Base-by-base conservation (phyloP, 2,888 invertebrate genomes). In the Tiliacea aurago region DNA sequence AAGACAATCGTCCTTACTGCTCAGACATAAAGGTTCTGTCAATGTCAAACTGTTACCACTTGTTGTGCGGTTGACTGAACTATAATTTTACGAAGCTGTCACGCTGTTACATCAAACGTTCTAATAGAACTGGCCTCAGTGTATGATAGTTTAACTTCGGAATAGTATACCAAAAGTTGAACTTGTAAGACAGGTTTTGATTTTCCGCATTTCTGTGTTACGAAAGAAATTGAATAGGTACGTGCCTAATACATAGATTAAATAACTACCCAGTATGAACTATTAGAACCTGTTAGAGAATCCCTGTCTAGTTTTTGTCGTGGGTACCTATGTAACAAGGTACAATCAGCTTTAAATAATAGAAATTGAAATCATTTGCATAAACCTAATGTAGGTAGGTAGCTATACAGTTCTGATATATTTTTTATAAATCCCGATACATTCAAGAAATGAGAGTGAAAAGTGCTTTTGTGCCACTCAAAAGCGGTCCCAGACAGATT, bases 191-290 rank as follows among this genome's bases (percentile, higher is more conserved):
- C 81, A 62, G 70, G 80, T 76, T 75, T 78, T 49, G 49, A 23
- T 82, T 73, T 76, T 80, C 83, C 83, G 76, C 80, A 78, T 75
- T 80, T 73, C 68, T 83, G 73, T 69, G 62, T 80, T 80, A 83
- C 80, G 73, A 82, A 77, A 80, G 70, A 75, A 72, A 71, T 74
- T 61, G 23, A 70, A 55, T 61, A 41, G 11, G 28, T 37, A 41
- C 15, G 28, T 41, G n/a, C 2, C n/a, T 28, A 20, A 20, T 37
- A 37, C 37, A 53, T 55, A 33, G 43, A 68, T 47, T 41, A 53
- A 15, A 20, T 56, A 56, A 23, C 15, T 23, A 28, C 20, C 18
- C 43, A 43, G 20, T n/a, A n/a, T 15, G 28, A 47, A 33, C 33
- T 49, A 20, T 28, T 20, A 28, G 28, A 28, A 20, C n/a, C 13